Base-by-base conservation (phyloP, 2,797 vertebrate species). In the Mus spretus region DNA sequence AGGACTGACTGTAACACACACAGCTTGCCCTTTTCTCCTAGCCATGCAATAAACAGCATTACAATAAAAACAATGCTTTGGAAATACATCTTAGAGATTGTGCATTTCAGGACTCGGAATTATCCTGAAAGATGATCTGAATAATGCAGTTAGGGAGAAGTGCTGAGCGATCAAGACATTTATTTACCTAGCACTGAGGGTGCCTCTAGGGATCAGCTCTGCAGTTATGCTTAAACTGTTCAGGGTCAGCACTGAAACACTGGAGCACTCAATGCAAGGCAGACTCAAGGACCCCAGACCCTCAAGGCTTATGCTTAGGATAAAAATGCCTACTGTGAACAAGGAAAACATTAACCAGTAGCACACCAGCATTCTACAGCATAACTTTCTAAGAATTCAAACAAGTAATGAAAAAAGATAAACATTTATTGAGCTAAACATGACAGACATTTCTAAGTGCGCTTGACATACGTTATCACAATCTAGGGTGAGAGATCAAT, bases 301-400 rank as follows among this genome's bases (percentile, higher is more conserved):
- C 77, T 8, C 61, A 20, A 4, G 0, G 2, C 44, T 74, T 59
- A 80, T 74, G 61, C 0, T 93, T 70, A 57, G 0, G 19, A 81
- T 94, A 92, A 96, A 83, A 83, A 80, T 63, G 67, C 0, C 91
- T 61, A 63, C 0, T 20, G 80, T 87, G 90, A 95, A 86, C 88
- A 94, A 91, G 55, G 17, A 92, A 26, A 91, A 93, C 20, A 94
- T 72, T 87, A 77, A 77, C 91, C 24, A 80, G 28, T 34, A 95
- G 11, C 28, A 78, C 50, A 7, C 92, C 74, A 78, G 55, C 87
- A 26, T 74, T 96, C 72, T 82, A 61, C 17, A 90, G 80, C 59
- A 67, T 12, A 94, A 70, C 78, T 96, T 96, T 82, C 63, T 14
- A 95, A 90, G 55, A 94, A 53, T 74, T 93, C 65, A 96, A 93